Base-by-base conservation (phyloP, 2,888 invertebrate genomes). In the Oscheius sp. region DNA sequence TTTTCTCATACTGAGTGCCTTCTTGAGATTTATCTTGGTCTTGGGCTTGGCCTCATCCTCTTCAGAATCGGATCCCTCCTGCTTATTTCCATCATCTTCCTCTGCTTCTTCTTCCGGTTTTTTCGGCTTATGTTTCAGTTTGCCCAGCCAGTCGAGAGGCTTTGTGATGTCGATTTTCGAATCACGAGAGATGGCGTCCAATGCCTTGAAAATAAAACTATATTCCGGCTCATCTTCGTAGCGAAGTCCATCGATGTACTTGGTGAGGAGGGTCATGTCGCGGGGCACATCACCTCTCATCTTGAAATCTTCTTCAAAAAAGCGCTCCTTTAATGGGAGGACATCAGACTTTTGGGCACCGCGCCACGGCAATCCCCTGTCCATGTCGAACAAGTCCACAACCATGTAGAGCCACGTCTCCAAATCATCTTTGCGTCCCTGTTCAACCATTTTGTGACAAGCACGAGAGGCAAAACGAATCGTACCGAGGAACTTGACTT, bases 401-500 rank as follows among this genome's bases (percentile, higher is more conserved):
- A 76, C 49, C 77, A 81, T 68, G 53, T 75, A 81, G 21, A 81
- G 63, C 81, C 79, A 81, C n/a, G 75, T 73, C 72, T 81, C 81
- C 43, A 81, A 52, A 59, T 81, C 81, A 35, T 81, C 81, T 43
- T 77, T 76, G 16, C 81, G 46, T 35, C 78, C 79, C 52, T 81
- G 81, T 35, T 81, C 81, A 68, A 72, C 5, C 2, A 74, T 68
- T 3, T 70, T 56, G 73, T 79, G 78, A 53, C 79, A 79, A 0
- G 77, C 78, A 2, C 81, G 58, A 5, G 76, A 59, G 0, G 79
- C 78, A 45, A 76, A 81, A 35, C 81, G 29, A 6, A 77, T 53
- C 0, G 81, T 81, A 59, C 81, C 81, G 35, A 81, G 56, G 45
- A 81, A 81, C 56, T 80, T 79, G 29, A 77, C 79, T 35, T 76